Evolutionary conservation across 2,113 vertebrate genomes (phyloP), one percentile per base, ranked within the genome.

Genomic region (Petrocephalus microphthalmus): DNA sequence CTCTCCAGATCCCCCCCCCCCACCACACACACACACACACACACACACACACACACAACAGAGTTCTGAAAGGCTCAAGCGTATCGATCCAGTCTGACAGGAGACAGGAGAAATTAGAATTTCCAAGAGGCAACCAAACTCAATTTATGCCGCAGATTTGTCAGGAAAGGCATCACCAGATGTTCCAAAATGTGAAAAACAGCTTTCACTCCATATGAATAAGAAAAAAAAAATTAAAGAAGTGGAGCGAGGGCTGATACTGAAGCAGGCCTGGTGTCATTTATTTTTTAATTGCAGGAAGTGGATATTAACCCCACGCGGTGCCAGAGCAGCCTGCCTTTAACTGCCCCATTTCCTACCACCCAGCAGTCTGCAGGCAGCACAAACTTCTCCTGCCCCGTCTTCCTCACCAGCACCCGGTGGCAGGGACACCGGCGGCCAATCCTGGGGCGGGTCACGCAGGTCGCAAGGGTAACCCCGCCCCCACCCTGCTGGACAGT

Each of bases 241-340:
- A 92, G 94, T 91, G 89, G 93, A 93, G 92, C 85, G 25, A 81
- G 78, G 87, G 90, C 92, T 89, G 90, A 93, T 91, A 91, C 89
- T 83, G 88, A 89, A 93, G 91, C 89, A 92, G 90, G 93, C 90
- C 92, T 94, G 94, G 92, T 93, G 93, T 95, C 94, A 95, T 95
- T 95, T 95, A 95, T 95, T 95, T 95, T 95, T 95, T 96, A 95
- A 96, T 96, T 95, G 95, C 90, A 93, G 89, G 92, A 93, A 93
- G 91, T 20, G 89, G 92, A 93, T 94, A 96, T 95, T 95, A 96
- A 95, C 95, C 95, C 94, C 95, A 95, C 94, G 95, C 94, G 91
- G 95, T 90, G 95, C 89, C 78, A 89, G 90, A 92, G 94, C 95
- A 95, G 95, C 94, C 95, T 95, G 95, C 95, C 94, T 93, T 92